Base-by-base conservation (phyloP, 2,888 invertebrate species). In the Meteorus cinctellus region DNA sequence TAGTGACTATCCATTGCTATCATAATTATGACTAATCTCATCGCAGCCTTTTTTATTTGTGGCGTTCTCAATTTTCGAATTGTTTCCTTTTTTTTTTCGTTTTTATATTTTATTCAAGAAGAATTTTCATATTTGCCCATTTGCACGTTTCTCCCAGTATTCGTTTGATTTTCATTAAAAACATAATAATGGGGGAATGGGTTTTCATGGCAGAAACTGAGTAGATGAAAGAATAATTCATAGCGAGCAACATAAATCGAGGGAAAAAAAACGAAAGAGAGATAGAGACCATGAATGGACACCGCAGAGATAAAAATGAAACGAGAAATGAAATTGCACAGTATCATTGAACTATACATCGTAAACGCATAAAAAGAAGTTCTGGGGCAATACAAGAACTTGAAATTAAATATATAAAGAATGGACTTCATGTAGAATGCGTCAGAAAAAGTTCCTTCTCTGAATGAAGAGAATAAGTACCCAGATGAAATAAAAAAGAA, bases 1-100 rank as follows among this genome's bases (percentile, higher is more conserved):
- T 75, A 76, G 72, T 70, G 75, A 80, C 80, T 82, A 83, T 82
- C 83, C 85, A 80, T 81, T 76, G 81, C 83, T 82, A 81, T 79
- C 80, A 84, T 83, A 79, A 82, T 78, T 82, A 81, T 80, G 82
- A 84, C 74, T 29, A 36, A 48, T 82, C 69, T 82, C 80, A 81
- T 82, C 79, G 81, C 80, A 82, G 81, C 79, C 78, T 60, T 3
- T 62, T 31, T 62, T 60, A 16, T 31, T 36, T 76, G 67, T 74
- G 76, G 67, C 75, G 72, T 72, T 79, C 59, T 77, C 73, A 79
- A 73, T 45, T 27, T 77, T 75, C 48, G 10, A n/a, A 66, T 60
- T 48, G 19, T 72, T 66, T 63, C 45, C 31, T 74, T 79, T 78
- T 80, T 79, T 83, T 81, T 75, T 77, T 31, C 16, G 8, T 69